Base-by-base conservation (phyloP, 1,140 invertebrate genomes). In the Musca domestica region DNA sequence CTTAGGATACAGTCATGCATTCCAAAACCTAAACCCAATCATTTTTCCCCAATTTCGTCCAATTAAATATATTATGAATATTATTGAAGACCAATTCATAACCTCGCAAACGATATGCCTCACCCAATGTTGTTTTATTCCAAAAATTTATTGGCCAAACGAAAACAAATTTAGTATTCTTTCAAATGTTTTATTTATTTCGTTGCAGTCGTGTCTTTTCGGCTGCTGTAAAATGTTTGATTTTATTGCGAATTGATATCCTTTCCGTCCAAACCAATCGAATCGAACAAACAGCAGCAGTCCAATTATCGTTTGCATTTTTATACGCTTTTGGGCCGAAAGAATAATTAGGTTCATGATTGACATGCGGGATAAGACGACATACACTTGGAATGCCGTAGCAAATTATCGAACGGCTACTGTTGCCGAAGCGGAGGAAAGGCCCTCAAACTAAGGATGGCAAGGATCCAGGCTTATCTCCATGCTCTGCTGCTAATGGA, bases 321-420 rank as follows among this genome's bases (percentile, higher is more conserved):
- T 70, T 23, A 14, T 65, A 9, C 34, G 34, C 56, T 61, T 61
- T 61, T 41, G 49, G 61, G 58, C 68, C 70, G 52, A 49, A 68
- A 78, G 77, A 80, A 80, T 80, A 80, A 80, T 80, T 80, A 80
- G 77, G 77, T 78, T 74, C 71, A 76, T 80, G 77, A 80, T 80
- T 80, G 77, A 80, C 77, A 80, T 74, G 77, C 72, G 77, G 76
- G 77, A 80, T 80, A 80, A 80, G 77, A 74, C 77, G 77, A 80
- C 77, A 80, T 80, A 80, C 77, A 75, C 77, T 80, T 76, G 77
- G 77, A 78, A 80, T 80, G 77, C 77, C 74, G 72, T 74, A 80
- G 77, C 77, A 80, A 80, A 80, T 80, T 80, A 80, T 80, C 77
- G 76, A 76, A 74, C 77, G 74, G 77, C 77, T 80, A 80, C 77